phyloP scores from a whole-genome alignment of 2,888 invertebrate species.

The Eustalomyia histrio region DNA sequence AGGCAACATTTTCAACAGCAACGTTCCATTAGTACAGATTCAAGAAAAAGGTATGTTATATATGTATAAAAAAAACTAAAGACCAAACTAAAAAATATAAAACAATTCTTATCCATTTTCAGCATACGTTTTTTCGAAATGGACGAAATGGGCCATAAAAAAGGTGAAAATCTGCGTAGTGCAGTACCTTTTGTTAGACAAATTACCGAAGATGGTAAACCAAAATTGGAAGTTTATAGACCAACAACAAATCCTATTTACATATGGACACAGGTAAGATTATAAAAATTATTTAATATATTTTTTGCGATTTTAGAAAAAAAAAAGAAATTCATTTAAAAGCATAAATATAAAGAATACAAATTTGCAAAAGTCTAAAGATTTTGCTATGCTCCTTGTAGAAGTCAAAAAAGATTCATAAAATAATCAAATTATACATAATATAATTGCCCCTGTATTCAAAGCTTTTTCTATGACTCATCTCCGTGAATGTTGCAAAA shows the following conservation, averaged over 20 bases:
- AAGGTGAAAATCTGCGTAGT: slow-evolving; percentile 83
- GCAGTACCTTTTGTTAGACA: slow-evolving; percentile 83
- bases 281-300: no score
- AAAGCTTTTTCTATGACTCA: no score
- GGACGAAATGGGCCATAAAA: slow-evolving; percentile 82
- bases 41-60: slow-evolving; percentile 81
- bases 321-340: no score
- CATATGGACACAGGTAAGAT: slow-evolving; percentile 80
- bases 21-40: slow-evolving; percentile 83
- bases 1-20: slow-evolving; percentile 83
- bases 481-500: no score
- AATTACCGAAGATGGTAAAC: slow-evolving; percentile 83
- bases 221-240: slow-evolving; percentile 81
- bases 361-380: no score
- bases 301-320: slow-evolving; percentile 14
- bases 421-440: no score
- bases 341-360: no score
- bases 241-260: slow-evolving; percentile 82
- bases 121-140: slow-evolving; percentile 81
- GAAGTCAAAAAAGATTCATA: no score
- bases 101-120: slow-evolving; percentile 11
- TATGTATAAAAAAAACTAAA: no score
- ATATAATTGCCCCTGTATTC: no score
- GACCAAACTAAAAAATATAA: no score
- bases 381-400: no score